A percentile compares a stretch with the other conserved stretches of the same genome.
Evolutionary conservation across 2,113 vertebrate genomes (phyloP).

Genomic region (Quiscalus mexicanus): DNA sequence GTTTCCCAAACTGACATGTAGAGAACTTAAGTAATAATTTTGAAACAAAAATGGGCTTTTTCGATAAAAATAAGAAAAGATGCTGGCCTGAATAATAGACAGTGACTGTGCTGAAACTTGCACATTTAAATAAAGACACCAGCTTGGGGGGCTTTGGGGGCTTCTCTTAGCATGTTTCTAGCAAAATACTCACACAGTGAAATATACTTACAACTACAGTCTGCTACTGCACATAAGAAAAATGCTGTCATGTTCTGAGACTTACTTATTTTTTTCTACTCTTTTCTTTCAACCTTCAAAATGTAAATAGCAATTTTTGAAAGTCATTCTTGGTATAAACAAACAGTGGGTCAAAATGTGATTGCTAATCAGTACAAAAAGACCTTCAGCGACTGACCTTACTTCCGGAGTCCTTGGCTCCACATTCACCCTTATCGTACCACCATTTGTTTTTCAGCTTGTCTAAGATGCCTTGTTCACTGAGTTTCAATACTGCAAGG

Average conservation of each 20-base stretch:
- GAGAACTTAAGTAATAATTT: slow-evolving; percentile 50
- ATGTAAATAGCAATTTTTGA: slow-evolving; percentile 72
- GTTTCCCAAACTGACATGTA: slow-evolving; percentile 64
- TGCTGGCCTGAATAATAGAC: slow-evolving; percentile 57
- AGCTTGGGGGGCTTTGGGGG: slow-evolving; percentile 16
- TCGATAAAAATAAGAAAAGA: slow-evolving; percentile 37
- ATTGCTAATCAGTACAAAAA: slow-evolving; percentile 99
- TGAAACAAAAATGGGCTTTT: slow-evolving; percentile 43
- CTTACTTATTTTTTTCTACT: slow-evolving; percentile 39
- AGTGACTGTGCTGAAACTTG: slow-evolving; percentile 35
- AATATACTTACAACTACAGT: slow-evolving; percentile 71
- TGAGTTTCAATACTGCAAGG: slow-evolving; percentile 99
- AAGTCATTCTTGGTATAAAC: slow-evolving; percentile 77
- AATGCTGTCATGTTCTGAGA: slow-evolving; percentile 69
- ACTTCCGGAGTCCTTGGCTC: slow-evolving; percentile 99
- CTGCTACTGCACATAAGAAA: slow-evolving; percentile 68
- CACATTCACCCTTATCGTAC: slow-evolving; percentile 99
- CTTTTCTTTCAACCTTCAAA: slow-evolving; percentile 71
- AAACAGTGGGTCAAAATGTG: slow-evolving; percentile 97
- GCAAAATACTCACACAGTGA: slow-evolving; percentile 61
- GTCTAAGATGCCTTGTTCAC: slow-evolving; percentile 99
- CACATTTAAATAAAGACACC: slow-evolving; percentile 55
- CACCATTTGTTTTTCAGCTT: slow-evolving; percentile 99
- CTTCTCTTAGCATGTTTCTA: slow-evolving; percentile 8
- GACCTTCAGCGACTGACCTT: slow-evolving; percentile 99